These are phyloP conservation scores for Melanotaenia pygmaea DNA, from an alignment of 2,797 vertebrate species.

Conservation along the genomic window DNA sequence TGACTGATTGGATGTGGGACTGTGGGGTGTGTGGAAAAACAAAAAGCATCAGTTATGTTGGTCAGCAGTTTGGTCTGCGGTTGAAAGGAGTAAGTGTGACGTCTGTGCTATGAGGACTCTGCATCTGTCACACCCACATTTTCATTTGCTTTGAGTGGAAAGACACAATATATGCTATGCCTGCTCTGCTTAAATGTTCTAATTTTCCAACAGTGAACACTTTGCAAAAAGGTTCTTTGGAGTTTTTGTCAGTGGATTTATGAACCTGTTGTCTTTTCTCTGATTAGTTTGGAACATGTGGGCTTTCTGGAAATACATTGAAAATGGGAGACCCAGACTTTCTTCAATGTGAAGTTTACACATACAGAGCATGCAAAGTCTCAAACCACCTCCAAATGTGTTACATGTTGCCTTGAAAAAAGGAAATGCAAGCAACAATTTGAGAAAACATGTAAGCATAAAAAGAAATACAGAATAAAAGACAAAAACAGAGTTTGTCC, in stretches of 20 bases:
- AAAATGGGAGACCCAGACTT: not conserved
- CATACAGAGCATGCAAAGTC: not conserved
- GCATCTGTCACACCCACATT: not conserved
- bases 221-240: not conserved
- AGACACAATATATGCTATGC: not conserved
- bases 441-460: not conserved
- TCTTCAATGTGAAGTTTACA: not conserved
- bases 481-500: no score
- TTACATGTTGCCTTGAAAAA: not conserved
- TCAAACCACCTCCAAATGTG: not conserved
- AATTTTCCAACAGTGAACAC: not conserved
- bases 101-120: not conserved
- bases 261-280: not conserved
- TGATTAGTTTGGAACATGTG: not conserved
- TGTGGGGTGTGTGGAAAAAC: conserved; percentile 10
- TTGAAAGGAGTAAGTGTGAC: not conserved
- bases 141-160: not conserved
- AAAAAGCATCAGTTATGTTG: conserved; percentile 9
- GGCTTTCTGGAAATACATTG: not conserved
- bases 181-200: not conserved
- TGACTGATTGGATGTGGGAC: conserved; percentile 9
- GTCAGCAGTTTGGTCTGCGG: conserved; percentile 25
- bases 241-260: not conserved
- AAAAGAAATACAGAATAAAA: not conserved
- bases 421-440: not conserved